Percentiles rank a stretch among this genome's conserved stretches.
phyloP scores from a whole-genome alignment of 2,797 vertebrate species.

The Anabacerthia variegaticeps region DNA sequence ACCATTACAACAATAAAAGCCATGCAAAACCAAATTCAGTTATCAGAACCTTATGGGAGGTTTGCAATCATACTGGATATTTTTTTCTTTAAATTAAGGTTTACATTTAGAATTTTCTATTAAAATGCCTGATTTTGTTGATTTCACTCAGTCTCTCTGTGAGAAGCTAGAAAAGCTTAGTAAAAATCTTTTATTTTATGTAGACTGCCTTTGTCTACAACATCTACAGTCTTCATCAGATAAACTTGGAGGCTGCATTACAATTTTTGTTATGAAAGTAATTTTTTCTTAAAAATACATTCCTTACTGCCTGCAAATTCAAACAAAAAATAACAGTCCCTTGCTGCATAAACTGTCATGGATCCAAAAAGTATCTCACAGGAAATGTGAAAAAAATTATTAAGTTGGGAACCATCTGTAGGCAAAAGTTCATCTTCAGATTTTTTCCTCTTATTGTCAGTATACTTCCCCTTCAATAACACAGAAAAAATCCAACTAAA shows the following conservation, averaged over 20 bases:
- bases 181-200: not conserved
- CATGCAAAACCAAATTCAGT: slow-evolving; percentile 1
- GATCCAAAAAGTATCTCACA: not conserved
- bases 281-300: not conserved
- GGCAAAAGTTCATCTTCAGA: not conserved
- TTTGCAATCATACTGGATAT: not conserved
- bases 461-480: not conserved
- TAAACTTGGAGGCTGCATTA: not conserved
- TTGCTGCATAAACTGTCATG: not conserved
- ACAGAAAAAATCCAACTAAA: not conserved
- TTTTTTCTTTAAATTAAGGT: not conserved
- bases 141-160: not conserved
- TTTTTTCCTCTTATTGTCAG: not conserved
- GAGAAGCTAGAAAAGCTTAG: not conserved
- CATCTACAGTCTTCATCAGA: not conserved
- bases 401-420: not conserved
- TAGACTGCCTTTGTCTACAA: not conserved
- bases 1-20: not conserved
- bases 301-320: not conserved
- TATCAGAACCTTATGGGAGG: not conserved
- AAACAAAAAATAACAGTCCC: not conserved
- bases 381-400: not conserved
- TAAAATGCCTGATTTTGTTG: not conserved
- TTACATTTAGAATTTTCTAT: not conserved
- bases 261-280: not conserved